Evolutionary conservation across 2,113 vertebrate species (phyloP), one percentile per base, ranked within the genome.

Genomic region (Nycticryphes semicollaris): DNA sequence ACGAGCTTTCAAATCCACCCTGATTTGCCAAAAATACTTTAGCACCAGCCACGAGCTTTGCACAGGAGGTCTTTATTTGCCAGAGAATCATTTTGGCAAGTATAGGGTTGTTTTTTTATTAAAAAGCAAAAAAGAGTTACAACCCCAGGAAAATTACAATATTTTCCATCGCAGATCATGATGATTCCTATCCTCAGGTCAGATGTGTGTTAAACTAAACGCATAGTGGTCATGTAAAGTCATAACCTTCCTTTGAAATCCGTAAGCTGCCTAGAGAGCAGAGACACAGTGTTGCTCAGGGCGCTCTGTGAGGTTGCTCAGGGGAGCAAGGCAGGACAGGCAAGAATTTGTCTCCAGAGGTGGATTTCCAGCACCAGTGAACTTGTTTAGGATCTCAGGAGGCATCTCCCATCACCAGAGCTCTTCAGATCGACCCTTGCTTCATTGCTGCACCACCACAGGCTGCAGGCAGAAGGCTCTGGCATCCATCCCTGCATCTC

Each of bases 21-120:
- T 7, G 30, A 74, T 68, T 47, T 95, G 80, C 83, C 89, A 91
- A 92, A 96, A 95, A 72, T 67, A 85, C 81, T 89, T 51, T 16
- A 69, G 59, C 94, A 78, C 59, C 63, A 85, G 92, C 89, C 83
- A 72, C 28, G 33, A 80, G 73, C 59, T 75, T 45, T 76, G 63
- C 68, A 64, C 82, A 48, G 73, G 84, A 87, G 59, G 88, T 86
- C 31, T 0, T 33, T 54, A 20, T 67, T 76, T 74, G 86, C 75
- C 67, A 76, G 41, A 87, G 25, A 50, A 74, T 30, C 23, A 5
- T 56, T 87, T 87, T 93, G 39, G 81, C 39, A 63, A 80, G 27
- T 31, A 27, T 3, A 19, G 47, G 47, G 19, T 5, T 48, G n/a
- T 18, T 21, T 50, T 43, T 59, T 48, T 16, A 45, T 25, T 8